Conservation (phyloP, 2,888 invertebrate species). For the Hymenopus coronatus region DNA sequence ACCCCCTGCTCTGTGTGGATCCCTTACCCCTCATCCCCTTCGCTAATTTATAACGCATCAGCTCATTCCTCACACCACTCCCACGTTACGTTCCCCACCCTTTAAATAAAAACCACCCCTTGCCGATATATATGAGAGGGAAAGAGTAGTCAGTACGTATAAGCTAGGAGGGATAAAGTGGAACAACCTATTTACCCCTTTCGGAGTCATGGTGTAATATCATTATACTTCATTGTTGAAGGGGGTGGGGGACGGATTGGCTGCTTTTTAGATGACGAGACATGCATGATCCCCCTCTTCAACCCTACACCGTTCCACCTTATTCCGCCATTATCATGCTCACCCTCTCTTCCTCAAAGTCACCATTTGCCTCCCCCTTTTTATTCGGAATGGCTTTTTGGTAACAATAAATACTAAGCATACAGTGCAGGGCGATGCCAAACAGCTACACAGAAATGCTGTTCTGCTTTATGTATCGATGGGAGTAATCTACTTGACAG, state of each 20-base stretch:
- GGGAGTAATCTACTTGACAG: not conserved
- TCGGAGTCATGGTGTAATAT: not conserved
- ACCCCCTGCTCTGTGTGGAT: not conserved
- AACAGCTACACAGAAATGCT: not conserved
- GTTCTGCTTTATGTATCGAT: not conserved
- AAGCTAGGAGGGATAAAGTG: constrained; percentile 3
- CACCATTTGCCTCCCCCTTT: not conserved
- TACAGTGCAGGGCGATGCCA: not conserved
- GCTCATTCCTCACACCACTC: constrained; percentile 22
- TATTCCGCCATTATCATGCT: not conserved
- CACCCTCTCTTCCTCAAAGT: not conserved
- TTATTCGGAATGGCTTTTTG: constrained; percentile 6
- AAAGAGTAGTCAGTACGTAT: constrained; percentile 7
- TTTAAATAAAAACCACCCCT: constrained; percentile 25
- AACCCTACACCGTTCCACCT: not conserved
- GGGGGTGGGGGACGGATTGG: not conserved
- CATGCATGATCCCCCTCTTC: not conserved
- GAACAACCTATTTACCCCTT: constrained; percentile 7
- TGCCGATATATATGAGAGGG: constrained; percentile 16
- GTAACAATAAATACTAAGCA: not conserved
- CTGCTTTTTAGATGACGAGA: constrained; percentile 3
- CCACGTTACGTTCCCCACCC: constrained; percentile 9
- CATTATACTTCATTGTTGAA: constrained; percentile 16
- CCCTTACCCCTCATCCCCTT: not conserved
- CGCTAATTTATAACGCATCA: constrained; percentile 29